Base-by-base conservation (phyloP, 2,113 vertebrate species). In the Semicossyphus pulcher region DNA sequence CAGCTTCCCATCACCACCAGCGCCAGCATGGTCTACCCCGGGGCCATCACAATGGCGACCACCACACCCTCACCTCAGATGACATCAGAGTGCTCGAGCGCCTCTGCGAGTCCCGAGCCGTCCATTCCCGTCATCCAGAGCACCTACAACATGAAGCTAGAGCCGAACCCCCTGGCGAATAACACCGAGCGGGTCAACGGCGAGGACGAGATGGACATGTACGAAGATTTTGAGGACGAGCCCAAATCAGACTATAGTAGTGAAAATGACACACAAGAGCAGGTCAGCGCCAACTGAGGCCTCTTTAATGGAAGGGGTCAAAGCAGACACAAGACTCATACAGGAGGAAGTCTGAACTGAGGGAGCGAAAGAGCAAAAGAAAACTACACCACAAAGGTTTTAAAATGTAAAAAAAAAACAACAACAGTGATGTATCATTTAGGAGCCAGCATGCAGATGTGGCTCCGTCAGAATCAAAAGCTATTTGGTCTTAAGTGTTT, bases 161-260 rank as follows among this genome's bases (percentile, higher is more conserved):
- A 98, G 88, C 93, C 95, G 72, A 95, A 89, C 57, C 90, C 90
- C 90, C 91, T 98, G 62, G 93, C 92, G 25, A 94, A 94, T 81
- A 97, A 93, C 12, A 96, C 93, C 42, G 95, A 95, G 84, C 92
- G 93, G 63, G 95, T 97, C 67, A 99, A 99, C 0, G 98, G 97
- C 72, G 96, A 94, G 91, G 97, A 98, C 62, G 97, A 98, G 74
- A 98, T 99, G 94, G 98, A 99, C 94, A 97, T 99, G 95, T 99
- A 97, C 7, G 98, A 98, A 83, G 98, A 99, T 92, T 99, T 97
- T 83, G 98, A 99, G 92, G 98, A 99, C 1, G 98, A 99, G 69
- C 97, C 97, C 92, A 99, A 99, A 96, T 97, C 98, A 94, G 98
- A 99, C 97, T 99, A 99, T 94, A 99, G 98, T 90, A 99, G 98